Base-by-base conservation (phyloP, 1,140 invertebrate genomes). In the Drosophila setifemur region DNA sequence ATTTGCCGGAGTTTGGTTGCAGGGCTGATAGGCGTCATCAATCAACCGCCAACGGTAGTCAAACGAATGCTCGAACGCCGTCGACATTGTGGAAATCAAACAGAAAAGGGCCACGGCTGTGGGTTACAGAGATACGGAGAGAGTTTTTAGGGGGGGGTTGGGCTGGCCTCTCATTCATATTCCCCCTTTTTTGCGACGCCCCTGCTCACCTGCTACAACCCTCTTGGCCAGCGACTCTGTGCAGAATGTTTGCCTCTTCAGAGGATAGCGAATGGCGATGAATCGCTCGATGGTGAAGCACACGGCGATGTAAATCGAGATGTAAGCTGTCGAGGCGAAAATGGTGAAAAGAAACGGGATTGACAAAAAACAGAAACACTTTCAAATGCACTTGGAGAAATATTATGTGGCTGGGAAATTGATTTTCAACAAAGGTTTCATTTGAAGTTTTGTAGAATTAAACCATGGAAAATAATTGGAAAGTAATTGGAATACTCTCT, bases 221-320 rank as follows among this genome's bases (percentile, higher is more conserved):
- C 88, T 91, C 76, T 92, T 92, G 25, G 93, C 93, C 72, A 92
- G 82, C 25, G 90, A 91, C 68, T 94, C 93, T 1, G 94, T 95
- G 79, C 94, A 95, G 72, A 94, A 92, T 23, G 94, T 92, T 90
- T 94, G 94, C 16, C 95, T 94, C 64, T 93, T 92, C 78, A 96
- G 94, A 14, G 95, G 95, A 91, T 95, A 93, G 66, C 94, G 94
- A 3, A 96, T 94, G 19, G 94, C 95, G 44, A 96, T 94, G 91
- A 95, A 96, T 33, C 95, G 90, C 90, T 96, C 95, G 48, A 96
- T 92, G 2, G 95, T 96, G 87, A 96, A 96, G 21, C 94, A 93
- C 2, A 95, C 94, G 19, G 94, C 95, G 43, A 96, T 90, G 95
- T 95, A 96, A 26, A 95, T 94, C 14, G 94, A 95, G 25, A 94